Evolutionary conservation across 2,888 invertebrate species (phyloP), one percentile per base, ranked within the genome.

Genomic region (Agrypnus murinus): DNA sequence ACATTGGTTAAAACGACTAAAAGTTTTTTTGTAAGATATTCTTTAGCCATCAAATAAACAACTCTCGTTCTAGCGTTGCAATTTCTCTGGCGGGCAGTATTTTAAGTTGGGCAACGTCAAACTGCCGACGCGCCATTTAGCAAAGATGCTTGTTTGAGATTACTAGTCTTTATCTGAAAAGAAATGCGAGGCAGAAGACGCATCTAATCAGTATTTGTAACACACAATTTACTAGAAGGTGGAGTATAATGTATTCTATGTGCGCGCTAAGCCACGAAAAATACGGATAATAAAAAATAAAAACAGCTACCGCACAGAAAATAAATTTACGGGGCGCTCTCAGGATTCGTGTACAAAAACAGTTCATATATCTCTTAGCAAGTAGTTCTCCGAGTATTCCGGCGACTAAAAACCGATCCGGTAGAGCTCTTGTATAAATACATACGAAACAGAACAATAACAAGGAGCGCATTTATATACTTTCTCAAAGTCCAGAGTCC

Each of bases 391-490:
- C 72, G 77, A 62, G 70, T 72, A 75, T 76, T 77, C 75, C 70
- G 76, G 76, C 78, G 79, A 80, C 80, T 80, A 80, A 81, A 81
- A 80, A 80, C 79, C 71, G 55, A 71, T 72, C 58, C 60, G 36
- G 64, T 36, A 31, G 48, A 67, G 64, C 58, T 72, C 78, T 78
- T 78, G 81, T 82, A 81, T 81, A 82, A 82, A 82, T 81, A 81
- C 82, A 81, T 81, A 80, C 78, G 78, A 80, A 81, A 81, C 77
- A 79, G 78, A 78, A 80, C 78, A 80, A 80, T 80, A 79, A 77
- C 75, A 73, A 58, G 77, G 76, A 73, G 75, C 77, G 71, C 76
- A 72, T 75, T 43, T 75, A 72, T 75, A 72, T 72, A 65, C 71
- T 66, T n/a, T 57, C 34, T 34, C 60, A 40, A 38, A 60, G 12